Conservation (phyloP, 2,113 vertebrate species). For the Pseudolaguvia tuberculata region DNA sequence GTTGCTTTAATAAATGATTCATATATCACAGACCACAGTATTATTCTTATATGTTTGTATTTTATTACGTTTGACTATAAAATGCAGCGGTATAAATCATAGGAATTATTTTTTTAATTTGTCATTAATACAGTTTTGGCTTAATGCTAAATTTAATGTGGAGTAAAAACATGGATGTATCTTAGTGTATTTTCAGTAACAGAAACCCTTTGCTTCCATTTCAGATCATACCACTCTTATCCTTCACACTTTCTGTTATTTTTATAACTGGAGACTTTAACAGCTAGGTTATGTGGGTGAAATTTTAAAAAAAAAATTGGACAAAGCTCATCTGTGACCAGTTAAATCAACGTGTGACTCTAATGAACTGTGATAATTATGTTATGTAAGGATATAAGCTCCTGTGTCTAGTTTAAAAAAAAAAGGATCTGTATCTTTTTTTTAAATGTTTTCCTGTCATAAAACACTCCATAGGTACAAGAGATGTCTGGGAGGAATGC, state of each 20-base stretch:
- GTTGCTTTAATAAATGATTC: not conserved
- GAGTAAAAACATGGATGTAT: not conserved
- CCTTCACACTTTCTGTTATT: slow-evolving; percentile 12
- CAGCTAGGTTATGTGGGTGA: slow-evolving; percentile 19
- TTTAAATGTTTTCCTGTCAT: not conserved
- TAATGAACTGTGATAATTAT: slow-evolving; percentile 1
- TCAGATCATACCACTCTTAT: not conserved
- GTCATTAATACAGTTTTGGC: not conserved
- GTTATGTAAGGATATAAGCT: no score
- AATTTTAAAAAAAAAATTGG: slow-evolving; percentile 21
- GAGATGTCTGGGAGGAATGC: not conserved
- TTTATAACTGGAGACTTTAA: slow-evolving; percentile 21
- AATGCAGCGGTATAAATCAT: not conserved
- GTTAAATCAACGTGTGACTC: slow-evolving; percentile 13
- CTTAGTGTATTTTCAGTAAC: not conserved
- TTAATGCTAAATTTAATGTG: not conserved
- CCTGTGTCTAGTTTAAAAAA: no score
- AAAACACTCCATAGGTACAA: not conserved
- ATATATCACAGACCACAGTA: not conserved
- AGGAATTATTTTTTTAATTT: not conserved
- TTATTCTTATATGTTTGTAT: not conserved
- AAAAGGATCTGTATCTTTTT: not conserved
- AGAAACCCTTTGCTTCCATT: slow-evolving; percentile 3
- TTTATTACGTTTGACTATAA: not conserved
- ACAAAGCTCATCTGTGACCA: not conserved